Conservation (phyloP, 2,888 invertebrate species). For the Lochmaea capreae region DNA sequence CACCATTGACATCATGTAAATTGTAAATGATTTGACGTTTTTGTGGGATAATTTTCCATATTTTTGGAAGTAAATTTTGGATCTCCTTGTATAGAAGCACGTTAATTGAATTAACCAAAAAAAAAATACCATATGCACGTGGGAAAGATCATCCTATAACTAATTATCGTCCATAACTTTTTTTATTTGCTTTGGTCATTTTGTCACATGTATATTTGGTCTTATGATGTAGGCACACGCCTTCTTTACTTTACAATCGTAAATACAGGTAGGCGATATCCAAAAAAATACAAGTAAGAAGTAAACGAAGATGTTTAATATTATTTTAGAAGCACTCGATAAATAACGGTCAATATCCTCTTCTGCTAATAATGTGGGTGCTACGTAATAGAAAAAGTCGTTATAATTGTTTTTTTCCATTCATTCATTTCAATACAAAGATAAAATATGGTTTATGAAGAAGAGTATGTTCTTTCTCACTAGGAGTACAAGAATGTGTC, state of each 20-base stretch:
- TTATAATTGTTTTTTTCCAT: too few relatives aligned
- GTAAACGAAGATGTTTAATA: slow-evolving; percentile 9
- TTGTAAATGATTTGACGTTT: too few relatives aligned
- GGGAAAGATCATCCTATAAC: slow-evolving; percentile 25
- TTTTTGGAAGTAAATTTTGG: too few relatives aligned
- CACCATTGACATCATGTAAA: too few relatives aligned
- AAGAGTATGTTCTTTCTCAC: too few relatives aligned
- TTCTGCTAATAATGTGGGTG: slow-evolving; percentile 6
- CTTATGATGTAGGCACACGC: slow-evolving; percentile 32
- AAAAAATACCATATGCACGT: neutral
- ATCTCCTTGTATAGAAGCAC: too few relatives aligned
- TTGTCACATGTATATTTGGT: slow-evolving; percentile 35
- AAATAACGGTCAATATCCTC: slow-evolving; percentile 31
- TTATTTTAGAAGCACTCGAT: slow-evolving; percentile 3
- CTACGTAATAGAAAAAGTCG: neutral
- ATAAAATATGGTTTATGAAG: too few relatives aligned
- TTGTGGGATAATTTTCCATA: too few relatives aligned
- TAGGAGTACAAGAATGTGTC: too few relatives aligned
- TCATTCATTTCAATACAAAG: too few relatives aligned
- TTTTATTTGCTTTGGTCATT: slow-evolving; percentile 33
- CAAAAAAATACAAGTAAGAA: slow-evolving; percentile 10
- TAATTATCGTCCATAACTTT: slow-evolving; percentile 19
- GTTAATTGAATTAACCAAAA: neutral
- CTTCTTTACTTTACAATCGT: slow-evolving; percentile 36
- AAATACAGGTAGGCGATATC: slow-evolving; percentile 20